Conservation (phyloP, 2,113 vertebrate species). For the Embiotoca jacksoni region DNA sequence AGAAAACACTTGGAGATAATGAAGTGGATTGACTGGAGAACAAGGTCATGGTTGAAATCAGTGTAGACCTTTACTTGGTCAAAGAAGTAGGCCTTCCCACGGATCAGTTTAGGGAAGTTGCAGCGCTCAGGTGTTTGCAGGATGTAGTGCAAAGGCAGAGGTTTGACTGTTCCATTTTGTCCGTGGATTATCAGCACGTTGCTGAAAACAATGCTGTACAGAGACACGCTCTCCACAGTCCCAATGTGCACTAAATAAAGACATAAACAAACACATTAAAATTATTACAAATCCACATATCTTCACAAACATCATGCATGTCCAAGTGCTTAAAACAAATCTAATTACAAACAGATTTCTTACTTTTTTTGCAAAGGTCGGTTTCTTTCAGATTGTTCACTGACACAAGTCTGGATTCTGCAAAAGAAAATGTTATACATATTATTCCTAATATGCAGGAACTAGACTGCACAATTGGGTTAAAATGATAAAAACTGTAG, state of each 20-base stretch:
- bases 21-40: conserved; percentile 43
- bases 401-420: conserved; percentile 23
- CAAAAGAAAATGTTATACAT: conserved; percentile 12
- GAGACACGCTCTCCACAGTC: conserved; percentile 48
- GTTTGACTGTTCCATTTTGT: not conserved
- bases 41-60: conserved; percentile 26
- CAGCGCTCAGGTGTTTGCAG: conserved; percentile 1
- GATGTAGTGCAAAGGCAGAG: not conserved
- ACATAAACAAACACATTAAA: not conserved
- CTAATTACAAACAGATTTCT: not conserved
- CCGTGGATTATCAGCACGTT: conserved; percentile 19
- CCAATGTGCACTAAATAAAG: conserved; percentile 51
- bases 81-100: conserved; percentile 55
- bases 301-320: not conserved
- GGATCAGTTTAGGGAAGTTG: conserved; percentile 22
- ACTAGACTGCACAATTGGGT: too few relatives aligned
- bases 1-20: conserved; percentile 43
- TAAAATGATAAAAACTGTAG: too few relatives aligned
- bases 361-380: conserved; percentile 26
- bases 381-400: not conserved
- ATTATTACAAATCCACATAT: not conserved
- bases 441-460: too few relatives aligned
- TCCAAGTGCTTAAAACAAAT: not conserved
- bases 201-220: not conserved
- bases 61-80: not conserved